Evolutionary conservation across 2,888 invertebrate genomes (phyloP).

Genomic region (Microctonus hyperodae): DNA sequence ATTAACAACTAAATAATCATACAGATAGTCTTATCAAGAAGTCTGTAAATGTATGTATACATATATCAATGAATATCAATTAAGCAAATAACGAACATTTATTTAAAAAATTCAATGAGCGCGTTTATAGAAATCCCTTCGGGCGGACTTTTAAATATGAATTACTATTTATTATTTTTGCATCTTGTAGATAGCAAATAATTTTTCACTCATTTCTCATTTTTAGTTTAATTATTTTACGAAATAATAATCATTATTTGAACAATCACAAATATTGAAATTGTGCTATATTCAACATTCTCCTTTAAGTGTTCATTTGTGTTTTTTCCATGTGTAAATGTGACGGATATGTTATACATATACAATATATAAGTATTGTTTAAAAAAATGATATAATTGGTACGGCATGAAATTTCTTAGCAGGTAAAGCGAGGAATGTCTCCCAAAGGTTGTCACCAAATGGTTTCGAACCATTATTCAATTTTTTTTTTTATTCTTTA

Average conservation of each 20-base stretch:
- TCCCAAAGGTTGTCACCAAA: conserved; percentile 33
- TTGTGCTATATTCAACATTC: background rate
- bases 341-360: conserved; percentile 1
- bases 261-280: background rate
- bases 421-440: conserved; percentile 47
- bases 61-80: background rate
- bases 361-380: conserved; percentile 16
- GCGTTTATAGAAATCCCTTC: conserved; percentile 19
- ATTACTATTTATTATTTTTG: background rate
- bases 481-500: background rate
- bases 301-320: conserved; percentile 1
- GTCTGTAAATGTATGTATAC: background rate
- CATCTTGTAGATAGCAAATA: background rate
- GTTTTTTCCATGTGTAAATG: background rate
- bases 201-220: background rate
- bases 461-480: conserved; percentile 18
- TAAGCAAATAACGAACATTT: conserved; percentile 7
- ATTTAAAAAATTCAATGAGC: conserved; percentile 18
- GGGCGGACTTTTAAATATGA: conserved; percentile 10
- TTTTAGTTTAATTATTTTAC: background rate
- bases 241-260: background rate
- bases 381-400: conserved; percentile 38
- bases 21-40: background rate
- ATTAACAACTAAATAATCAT: background rate
- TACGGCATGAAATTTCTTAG: conserved; percentile 49